A percentile compares a stretch with the other conserved stretches of the same genome.
phyloP scores from a whole-genome alignment of 2,797 vertebrate species.

The Notamacropus eugenii region DNA sequence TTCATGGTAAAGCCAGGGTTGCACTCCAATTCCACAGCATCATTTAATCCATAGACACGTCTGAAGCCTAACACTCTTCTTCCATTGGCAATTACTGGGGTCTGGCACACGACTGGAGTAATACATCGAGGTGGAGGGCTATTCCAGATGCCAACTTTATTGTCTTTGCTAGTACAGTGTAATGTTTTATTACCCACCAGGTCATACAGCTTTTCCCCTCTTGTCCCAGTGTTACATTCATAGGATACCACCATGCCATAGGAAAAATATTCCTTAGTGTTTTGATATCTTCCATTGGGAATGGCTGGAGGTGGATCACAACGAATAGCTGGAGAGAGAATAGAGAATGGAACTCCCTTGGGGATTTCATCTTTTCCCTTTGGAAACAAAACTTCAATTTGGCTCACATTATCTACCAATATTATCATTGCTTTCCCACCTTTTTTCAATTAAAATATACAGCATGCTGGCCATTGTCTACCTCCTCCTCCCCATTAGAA shows the following conservation, averaged over 20 bases:
- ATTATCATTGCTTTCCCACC: conserved; percentile 15
- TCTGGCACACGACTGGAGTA: conserved; percentile 59
- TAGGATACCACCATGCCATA: conserved; percentile 76
- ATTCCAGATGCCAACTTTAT: conserved; percentile 78
- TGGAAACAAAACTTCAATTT: conserved; percentile 24
- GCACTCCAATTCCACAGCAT: conserved; percentile 71
- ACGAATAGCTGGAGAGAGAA: conserved; percentile 74
- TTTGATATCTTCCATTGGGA: conserved; percentile 62
- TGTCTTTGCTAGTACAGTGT: conserved; percentile 77
- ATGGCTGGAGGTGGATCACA: conserved; percentile 78
- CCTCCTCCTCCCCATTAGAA: background rate
- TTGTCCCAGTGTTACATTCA: conserved; percentile 45
- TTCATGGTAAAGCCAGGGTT: conserved; percentile 72
- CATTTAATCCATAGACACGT: conserved; percentile 62
- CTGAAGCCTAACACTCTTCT: conserved; percentile 47
- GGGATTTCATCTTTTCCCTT: conserved; percentile 13
- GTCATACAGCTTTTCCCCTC: conserved; percentile 51
- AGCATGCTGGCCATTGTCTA: background rate
- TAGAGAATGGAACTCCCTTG: conserved; percentile 36
- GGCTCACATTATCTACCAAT: background rate
- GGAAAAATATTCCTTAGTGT: conserved; percentile 63
- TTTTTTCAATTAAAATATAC: conserved; percentile 20
- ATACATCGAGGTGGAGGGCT: conserved; percentile 53
- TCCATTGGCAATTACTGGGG: conserved; percentile 73
- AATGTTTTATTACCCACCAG: conserved; percentile 77